These are phyloP conservation scores for Syngnathoides biaculeatus DNA, from an alignment of 2,113 vertebrate genomes.

Conservation along the genomic window DNA sequence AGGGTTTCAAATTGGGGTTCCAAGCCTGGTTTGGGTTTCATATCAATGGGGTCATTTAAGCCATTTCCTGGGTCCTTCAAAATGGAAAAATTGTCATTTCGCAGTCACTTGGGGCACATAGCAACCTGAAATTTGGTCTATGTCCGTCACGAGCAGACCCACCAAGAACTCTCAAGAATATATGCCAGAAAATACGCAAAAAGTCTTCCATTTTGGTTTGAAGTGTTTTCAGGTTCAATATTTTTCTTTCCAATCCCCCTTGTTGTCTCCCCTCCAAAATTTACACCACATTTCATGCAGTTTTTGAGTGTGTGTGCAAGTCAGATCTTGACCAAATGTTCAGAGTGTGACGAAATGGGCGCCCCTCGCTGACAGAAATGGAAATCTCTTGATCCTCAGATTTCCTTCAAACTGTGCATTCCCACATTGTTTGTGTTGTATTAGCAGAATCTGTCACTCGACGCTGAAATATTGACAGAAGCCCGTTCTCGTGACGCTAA, in stretches of 20 bases:
- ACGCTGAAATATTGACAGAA: not conserved
- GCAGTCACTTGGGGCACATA: too few relatives aligned
- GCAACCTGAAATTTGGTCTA: too few relatives aligned
- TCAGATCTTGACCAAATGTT: not conserved
- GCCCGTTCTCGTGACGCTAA: not conserved
- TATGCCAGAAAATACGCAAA: not conserved
- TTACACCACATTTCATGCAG: too few relatives aligned
- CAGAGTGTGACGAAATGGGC: not conserved
- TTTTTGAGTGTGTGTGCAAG: too few relatives aligned
- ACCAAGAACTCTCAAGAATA: too few relatives aligned
- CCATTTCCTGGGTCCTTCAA: too few relatives aligned
- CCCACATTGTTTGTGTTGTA: not conserved
- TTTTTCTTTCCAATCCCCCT: not conserved
- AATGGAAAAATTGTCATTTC: too few relatives aligned
- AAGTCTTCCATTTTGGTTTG: not conserved
- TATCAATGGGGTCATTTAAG: too few relatives aligned
- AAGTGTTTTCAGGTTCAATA: not conserved
- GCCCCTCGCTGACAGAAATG: not conserved
- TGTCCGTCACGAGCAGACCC: too few relatives aligned
- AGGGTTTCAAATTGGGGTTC: not conserved
- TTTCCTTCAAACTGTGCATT: not conserved
- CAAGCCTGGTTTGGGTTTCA: not conserved
- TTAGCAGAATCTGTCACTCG: not conserved
- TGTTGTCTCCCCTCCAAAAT: not conserved
- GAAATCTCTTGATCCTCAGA: not conserved